These are phyloP conservation scores for Leguminivora glycinivorella DNA, from an alignment of 1,140 invertebrate species.

Conservation along the genomic window DNA sequence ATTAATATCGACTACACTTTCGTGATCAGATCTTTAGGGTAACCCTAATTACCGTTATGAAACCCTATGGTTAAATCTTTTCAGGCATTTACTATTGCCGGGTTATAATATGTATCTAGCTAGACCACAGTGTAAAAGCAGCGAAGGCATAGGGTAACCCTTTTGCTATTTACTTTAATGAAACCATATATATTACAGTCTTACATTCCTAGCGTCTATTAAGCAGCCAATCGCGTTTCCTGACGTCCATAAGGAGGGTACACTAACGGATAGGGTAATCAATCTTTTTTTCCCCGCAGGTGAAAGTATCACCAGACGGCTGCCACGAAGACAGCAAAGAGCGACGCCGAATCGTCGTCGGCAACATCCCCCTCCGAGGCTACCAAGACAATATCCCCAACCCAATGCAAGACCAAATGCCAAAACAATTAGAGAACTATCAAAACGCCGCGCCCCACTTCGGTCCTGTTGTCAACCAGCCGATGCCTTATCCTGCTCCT, in stretches of 20 bases:
- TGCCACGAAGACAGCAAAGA: slow-evolving; percentile 81
- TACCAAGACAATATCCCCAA: slow-evolving; percentile 70
- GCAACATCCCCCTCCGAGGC: slow-evolving; percentile 81
- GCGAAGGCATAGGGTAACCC: too few relatives aligned
- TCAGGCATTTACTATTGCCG: too few relatives aligned
- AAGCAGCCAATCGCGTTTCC: too few relatives aligned
- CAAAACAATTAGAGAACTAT: slow-evolving; percentile 32
- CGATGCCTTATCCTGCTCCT: slow-evolving; percentile 37
- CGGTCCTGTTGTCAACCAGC: slow-evolving; percentile 41
- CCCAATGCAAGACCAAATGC: slow-evolving; percentile 50
- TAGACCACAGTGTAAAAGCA: too few relatives aligned
- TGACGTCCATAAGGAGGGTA: too few relatives aligned
- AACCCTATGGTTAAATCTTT: too few relatives aligned
- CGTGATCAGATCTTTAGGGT: slow-evolving; percentile 67
- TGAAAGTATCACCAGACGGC: slow-evolving; percentile 73
- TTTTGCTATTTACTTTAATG: too few relatives aligned
- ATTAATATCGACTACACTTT: slow-evolving; percentile 84
- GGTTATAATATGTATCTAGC: too few relatives aligned
- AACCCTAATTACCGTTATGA: too few relatives aligned
- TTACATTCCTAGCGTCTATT: too few relatives aligned
- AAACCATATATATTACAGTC: too few relatives aligned
- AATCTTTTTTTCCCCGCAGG: slow-evolving; percentile 46
- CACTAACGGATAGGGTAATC: background rate
- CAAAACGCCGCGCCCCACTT: slow-evolving; percentile 27
- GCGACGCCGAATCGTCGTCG: slow-evolving; percentile 80